Conservation (phyloP, 2,113 vertebrate genomes). For the Cochlearius cochlearius region DNA sequence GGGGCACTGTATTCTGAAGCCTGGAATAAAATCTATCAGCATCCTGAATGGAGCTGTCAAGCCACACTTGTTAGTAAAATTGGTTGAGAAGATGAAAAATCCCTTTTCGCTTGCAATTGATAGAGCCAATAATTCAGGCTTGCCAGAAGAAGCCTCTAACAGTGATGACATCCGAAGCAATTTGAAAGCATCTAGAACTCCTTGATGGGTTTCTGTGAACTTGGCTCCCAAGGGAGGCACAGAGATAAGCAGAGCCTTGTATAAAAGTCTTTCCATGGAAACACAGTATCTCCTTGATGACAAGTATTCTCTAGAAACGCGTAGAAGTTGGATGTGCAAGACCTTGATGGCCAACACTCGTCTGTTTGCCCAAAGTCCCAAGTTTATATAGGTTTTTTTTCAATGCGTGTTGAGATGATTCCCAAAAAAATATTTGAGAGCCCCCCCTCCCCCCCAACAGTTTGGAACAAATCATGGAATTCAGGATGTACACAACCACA, state of each 20-base stretch:
- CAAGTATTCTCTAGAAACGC: neutral
- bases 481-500: neutral
- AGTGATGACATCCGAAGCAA: neutral
- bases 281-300: neutral
- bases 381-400: neutral
- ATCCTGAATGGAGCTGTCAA: constrained; percentile 56
- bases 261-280: neutral
- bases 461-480: neutral
- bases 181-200: constrained; percentile 3
- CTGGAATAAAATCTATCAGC: constrained; percentile 38
- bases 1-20: constrained; percentile 14
- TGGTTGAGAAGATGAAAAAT: constrained; percentile 44
- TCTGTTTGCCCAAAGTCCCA: neutral
- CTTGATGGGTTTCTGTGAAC: neutral
- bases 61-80: constrained; percentile 33
- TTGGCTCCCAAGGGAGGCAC: neutral
- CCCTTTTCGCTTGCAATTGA: constrained; percentile 10
- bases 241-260: neutral
- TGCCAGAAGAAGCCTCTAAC: constrained; percentile 13
- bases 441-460: neutral
- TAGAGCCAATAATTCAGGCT: constrained; percentile 21
- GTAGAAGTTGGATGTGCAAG: neutral
- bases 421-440: neutral
- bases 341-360: neutral
- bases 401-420: neutral